Percentiles rank a stretch among this genome's conserved stretches.
These are phyloP conservation scores for Smithornis capensis DNA, from an alignment of 2,113 vertebrate species.

Conservation along the genomic window DNA sequence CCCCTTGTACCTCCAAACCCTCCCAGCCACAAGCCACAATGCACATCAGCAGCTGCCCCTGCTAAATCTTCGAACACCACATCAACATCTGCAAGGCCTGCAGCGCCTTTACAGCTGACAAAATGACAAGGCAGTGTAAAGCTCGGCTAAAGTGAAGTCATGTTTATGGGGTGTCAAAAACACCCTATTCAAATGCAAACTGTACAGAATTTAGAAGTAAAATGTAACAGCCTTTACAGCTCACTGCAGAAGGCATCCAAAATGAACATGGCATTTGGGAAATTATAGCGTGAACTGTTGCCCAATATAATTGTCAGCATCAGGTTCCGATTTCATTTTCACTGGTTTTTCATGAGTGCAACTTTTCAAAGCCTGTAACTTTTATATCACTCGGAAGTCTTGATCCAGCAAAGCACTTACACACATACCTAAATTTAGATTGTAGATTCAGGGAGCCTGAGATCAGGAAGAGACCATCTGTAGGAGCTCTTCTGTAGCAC, in stretches of 20 bases:
- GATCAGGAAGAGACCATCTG: slow-evolving; percentile 56
- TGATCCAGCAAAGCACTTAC: slow-evolving; percentile 43
- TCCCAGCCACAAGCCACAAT: not conserved
- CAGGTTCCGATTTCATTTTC: slow-evolving; percentile 23
- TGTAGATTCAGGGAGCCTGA: slow-evolving; percentile 42
- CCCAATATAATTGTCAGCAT: slow-evolving; percentile 16
- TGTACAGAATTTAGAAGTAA: slow-evolving; percentile 17
- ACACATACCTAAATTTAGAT: slow-evolving; percentile 45
- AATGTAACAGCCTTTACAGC: slow-evolving; percentile 1
- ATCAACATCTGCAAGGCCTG: not conserved
- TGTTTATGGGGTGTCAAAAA: slow-evolving; percentile 36
- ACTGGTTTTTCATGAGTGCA: slow-evolving; percentile 17
- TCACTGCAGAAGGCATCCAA: slow-evolving; percentile 28
- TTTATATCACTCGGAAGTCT: slow-evolving; percentile 17
- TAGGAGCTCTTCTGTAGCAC: slow-evolving; percentile 42
- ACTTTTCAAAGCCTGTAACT: slow-evolving; percentile 47
- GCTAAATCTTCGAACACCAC: not conserved
- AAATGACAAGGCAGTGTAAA: not conserved
- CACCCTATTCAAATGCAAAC: slow-evolving; percentile 25
- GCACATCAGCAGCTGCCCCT: not conserved
- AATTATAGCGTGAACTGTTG: slow-evolving; percentile 13
- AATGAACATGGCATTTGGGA: slow-evolving; percentile 2
- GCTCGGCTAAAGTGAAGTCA: not conserved
- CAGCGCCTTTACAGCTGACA: not conserved
- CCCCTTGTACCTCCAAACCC: not conserved